These are phyloP conservation scores for Scolopax rusticola DNA, from an alignment of 2,797 vertebrate species.

Conservation along the genomic window DNA sequence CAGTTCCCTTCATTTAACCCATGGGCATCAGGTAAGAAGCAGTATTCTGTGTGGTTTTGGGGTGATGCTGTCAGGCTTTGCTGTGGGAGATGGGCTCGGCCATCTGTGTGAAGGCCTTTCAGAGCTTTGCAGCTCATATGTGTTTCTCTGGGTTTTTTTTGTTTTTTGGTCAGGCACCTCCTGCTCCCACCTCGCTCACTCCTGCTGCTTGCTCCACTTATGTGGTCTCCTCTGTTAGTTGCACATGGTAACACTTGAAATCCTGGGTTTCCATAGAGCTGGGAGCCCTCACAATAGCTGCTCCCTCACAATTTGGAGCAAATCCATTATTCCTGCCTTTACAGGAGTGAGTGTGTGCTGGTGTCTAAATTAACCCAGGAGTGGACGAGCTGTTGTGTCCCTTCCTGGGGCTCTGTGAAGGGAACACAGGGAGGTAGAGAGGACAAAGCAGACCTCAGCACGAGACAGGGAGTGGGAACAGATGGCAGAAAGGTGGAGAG, in stretches of 20 bases:
- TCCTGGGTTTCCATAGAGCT: neutral
- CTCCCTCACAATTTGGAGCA: neutral
- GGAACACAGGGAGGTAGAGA: fast-evolving
- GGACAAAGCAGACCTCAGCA: fast-evolving
- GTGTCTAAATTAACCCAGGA: neutral
- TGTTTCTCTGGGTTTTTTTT: neutral
- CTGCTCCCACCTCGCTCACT: neutral
- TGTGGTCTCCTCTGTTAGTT: neutral
- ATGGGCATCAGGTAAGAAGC: fast-evolving
- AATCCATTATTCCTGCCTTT: neutral
- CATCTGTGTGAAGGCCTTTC: neutral
- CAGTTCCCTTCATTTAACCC: neutral
- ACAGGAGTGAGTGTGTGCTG: neutral
- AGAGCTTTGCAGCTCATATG: fast-evolving
- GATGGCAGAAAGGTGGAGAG: neutral
- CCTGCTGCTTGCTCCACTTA: neutral
- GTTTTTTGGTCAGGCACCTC: neutral
- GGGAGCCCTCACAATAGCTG: neutral
- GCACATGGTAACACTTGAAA: neutral
- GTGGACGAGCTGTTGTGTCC: neutral
- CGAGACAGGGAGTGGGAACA: neutral
- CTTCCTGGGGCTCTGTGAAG: fast-evolving
- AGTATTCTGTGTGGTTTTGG: neutral
- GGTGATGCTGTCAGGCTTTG: neutral
- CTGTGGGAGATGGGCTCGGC: neutral